Conservation (phyloP, 1,140 invertebrate genomes). For the Bombus fervidus region DNA sequence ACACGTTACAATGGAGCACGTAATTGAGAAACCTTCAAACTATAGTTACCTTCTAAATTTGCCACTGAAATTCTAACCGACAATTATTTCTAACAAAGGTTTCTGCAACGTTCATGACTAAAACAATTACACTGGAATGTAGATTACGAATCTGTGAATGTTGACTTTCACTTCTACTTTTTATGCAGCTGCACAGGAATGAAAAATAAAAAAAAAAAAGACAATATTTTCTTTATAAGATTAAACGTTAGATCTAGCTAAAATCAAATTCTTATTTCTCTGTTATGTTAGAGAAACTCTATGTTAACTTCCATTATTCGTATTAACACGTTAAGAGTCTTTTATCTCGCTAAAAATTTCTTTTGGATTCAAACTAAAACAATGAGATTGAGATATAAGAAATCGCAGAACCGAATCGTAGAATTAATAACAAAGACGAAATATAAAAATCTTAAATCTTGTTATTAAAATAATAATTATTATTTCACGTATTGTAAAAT, state of each 20-base stretch:
- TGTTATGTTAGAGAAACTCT: too few relatives aligned
- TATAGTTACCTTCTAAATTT: not conserved
- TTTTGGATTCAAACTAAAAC: too few relatives aligned
- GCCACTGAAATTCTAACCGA: not conserved
- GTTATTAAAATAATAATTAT: too few relatives aligned
- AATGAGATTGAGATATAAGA: too few relatives aligned
- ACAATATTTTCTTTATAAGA: not conserved
- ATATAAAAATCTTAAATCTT: too few relatives aligned
- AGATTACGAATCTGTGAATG: conserved; percentile 6
- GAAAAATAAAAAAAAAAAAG: not conserved
- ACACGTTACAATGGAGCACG: too few relatives aligned
- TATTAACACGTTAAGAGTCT: too few relatives aligned
- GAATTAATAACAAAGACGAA: too few relatives aligned
- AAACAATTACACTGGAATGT: conserved; percentile 4
- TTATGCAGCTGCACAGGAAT: not conserved
- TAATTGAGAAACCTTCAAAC: not conserved
- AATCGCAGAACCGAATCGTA: too few relatives aligned
- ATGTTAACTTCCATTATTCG: too few relatives aligned
- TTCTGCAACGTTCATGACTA: not conserved
- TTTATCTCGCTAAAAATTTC: too few relatives aligned
- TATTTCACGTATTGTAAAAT: too few relatives aligned
- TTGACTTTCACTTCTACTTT: conserved; percentile 26
- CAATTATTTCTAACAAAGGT: not conserved
- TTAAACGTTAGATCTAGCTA: not conserved
- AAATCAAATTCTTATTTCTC: not conserved